Evolutionary conservation across 2,888 invertebrate species (phyloP), one percentile per base, ranked within the genome.

Genomic region (Kuschelorhynchus macadamiae): DNA sequence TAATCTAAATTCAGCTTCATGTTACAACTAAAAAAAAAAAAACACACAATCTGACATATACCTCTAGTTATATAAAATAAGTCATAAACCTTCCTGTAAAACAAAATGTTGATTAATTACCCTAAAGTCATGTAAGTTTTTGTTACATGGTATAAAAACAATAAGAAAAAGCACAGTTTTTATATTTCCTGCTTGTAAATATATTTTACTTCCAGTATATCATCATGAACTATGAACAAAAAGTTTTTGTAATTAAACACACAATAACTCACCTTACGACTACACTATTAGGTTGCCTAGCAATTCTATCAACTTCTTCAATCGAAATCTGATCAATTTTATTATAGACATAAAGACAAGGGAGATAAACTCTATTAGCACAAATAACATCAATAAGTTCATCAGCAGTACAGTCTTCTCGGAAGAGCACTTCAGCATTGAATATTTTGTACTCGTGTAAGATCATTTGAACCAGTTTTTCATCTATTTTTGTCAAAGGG

Each of bases 241-340:
- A n/a, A n/a, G n/a, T n/a, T n/a, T n/a, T n/a, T n/a, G n/a, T n/a
- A n/a, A n/a, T n/a, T n/a, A n/a, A n/a, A n/a, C n/a, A n/a, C n/a
- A n/a, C n/a, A n/a, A n/a, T n/a, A n/a, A n/a, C 79, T 79, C 83
- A 95, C 95, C 95, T 95, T 74, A 98, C 96, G 69, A 98, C 98
- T 68, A 97, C 92, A 68, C 95, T 94, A 83, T 95, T 87, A 0
- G 93, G 89, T 82, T 93, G 89, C 67, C 94, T 87, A 2, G 98
- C 98, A 83, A 99, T 91, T 80, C 95, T 88, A 85, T 98, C 95
- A 5, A 98, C 96, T 86, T 98, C 98, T 85, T 99, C 98, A 74
- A 99, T 96, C 53, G 98, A 96, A 79, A 99, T 96, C 87, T 99
- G 98, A 90, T 99, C 99, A 77, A 99, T 97, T 89, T 99, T 99